Conservation (phyloP, 2,888 invertebrate genomes). For the Tetragnatha montana region DNA sequence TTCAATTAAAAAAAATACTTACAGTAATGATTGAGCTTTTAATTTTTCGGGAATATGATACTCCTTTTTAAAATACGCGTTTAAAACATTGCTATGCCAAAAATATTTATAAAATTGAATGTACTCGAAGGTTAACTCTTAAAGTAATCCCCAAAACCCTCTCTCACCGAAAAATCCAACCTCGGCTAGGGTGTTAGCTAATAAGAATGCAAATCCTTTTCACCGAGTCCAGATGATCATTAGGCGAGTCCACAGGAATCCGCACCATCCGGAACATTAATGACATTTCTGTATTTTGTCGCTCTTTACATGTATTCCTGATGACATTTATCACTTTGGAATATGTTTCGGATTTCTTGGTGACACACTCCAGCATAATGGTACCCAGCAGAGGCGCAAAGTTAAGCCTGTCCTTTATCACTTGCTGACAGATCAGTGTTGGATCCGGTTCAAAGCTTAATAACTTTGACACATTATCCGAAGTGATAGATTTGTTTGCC, state of each 20-base stretch:
- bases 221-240: not conserved
- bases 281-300: not conserved
- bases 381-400: not conserved
- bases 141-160: no score
- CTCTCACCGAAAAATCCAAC: no score
- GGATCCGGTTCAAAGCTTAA: constrained; percentile 1
- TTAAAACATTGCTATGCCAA: no score
- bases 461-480: not conserved
- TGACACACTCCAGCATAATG: not conserved
- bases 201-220: not conserved
- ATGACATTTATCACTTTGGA: not conserved
- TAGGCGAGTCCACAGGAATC: not conserved
- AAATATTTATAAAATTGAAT: no score
- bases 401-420: not conserved
- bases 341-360: not conserved
- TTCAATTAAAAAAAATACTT: no score
- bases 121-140: no score
- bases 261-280: not conserved
- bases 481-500: not conserved
- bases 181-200: not conserved
- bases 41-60: no score
- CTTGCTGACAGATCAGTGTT: not conserved
- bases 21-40: no score
- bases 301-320: not conserved
- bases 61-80: no score